phyloP scores from a whole-genome alignment of 2,797 vertebrate genomes.

The Thaleichthys pacificus region DNA sequence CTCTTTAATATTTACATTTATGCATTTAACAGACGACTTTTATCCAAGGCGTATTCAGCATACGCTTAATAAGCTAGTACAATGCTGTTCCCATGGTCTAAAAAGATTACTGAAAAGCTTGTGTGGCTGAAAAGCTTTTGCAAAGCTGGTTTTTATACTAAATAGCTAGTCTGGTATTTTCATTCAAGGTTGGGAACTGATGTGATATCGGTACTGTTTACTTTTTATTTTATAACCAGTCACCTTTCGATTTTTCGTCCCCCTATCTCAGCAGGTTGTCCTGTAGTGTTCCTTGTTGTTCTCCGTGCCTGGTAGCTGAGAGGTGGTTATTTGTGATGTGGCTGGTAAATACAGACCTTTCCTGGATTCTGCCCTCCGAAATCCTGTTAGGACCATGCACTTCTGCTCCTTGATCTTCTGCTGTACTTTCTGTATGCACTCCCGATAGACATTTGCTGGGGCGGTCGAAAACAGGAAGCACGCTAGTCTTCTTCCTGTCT shows the following conservation, averaged over 20 bases:
- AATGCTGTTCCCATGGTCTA: conserved; percentile 19
- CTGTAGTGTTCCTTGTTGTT: background rate
- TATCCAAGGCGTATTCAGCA: background rate
- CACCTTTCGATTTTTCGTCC: background rate
- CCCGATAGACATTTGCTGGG: background rate
- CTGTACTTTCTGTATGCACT: background rate
- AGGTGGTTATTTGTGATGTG: too few species aligned
- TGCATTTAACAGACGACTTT: too few species aligned
- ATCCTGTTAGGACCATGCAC: too few species aligned
- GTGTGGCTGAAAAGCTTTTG: conserved; percentile 7
- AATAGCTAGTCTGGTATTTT: background rate
- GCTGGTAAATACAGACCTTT: too few species aligned
- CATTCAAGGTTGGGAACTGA: background rate
- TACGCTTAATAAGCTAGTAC: background rate
- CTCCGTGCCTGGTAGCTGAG: too few species aligned
- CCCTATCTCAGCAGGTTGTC: conserved; percentile 18
- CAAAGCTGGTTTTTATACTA: conserved; percentile 1
- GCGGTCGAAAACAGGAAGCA: background rate
- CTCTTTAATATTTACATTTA: conserved; percentile 4
- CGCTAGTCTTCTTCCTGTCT: background rate
- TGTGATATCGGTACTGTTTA: background rate
- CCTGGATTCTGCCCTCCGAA: too few species aligned
- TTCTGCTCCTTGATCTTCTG: too few species aligned
- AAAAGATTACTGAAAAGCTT: conserved; percentile 6
- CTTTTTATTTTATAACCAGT: background rate